Percentiles rank a stretch among this genome's conserved stretches.
These are phyloP conservation scores for Echinops telfairi DNA, from an alignment of 2,113 vertebrate species.

Conservation along the genomic window DNA sequence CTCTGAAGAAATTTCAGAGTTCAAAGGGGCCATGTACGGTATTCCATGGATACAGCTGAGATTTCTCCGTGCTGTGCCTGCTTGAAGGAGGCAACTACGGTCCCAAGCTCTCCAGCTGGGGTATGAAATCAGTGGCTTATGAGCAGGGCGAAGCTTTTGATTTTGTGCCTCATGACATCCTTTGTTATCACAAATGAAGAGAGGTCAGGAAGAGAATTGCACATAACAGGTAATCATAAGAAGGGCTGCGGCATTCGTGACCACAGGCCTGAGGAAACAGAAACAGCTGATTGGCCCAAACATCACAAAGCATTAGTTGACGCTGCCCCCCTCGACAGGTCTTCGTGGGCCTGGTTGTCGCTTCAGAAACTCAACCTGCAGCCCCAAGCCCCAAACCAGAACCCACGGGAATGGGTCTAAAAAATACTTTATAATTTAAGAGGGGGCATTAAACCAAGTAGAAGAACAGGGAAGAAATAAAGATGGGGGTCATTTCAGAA, in stretches of 20 bases:
- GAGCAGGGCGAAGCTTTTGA: background rate
- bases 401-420: constrained; percentile 22
- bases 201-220: background rate
- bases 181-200: background rate
- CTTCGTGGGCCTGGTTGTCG: background rate
- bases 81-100: background rate
- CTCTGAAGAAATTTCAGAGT: constrained; percentile 62
- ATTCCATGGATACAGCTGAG: constrained; percentile 46
- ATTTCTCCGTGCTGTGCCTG: background rate
- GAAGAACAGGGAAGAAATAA: background rate
- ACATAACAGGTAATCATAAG: background rate
- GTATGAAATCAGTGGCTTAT: background rate
- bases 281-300: background rate
- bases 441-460: background rate
- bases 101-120: background rate
- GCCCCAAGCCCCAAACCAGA: background rate
- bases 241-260: background rate
- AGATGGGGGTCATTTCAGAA: background rate
- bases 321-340: background rate
- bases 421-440: constrained; percentile 15
- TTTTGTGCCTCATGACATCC: background rate
- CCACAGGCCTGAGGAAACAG: background rate
- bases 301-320: background rate
- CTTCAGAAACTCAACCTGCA: constrained; percentile 34
- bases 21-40: constrained; percentile 55